Evolutionary conservation across 2,797 vertebrate species (phyloP).

Genomic region (Tolypeutes matacus): DNA sequence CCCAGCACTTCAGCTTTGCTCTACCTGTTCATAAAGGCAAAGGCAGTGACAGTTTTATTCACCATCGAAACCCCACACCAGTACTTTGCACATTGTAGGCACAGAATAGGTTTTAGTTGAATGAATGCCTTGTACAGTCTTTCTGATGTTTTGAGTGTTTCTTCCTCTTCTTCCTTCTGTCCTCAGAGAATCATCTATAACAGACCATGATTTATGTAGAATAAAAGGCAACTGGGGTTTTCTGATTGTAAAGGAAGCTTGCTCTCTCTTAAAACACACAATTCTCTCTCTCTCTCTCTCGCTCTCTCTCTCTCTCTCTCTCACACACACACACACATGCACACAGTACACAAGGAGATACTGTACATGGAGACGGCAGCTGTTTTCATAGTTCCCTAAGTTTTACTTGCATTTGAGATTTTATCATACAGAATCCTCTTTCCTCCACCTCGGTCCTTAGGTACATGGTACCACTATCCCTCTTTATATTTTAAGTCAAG

Average conservation of each 20-base stretch:
- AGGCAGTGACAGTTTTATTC: not conserved
- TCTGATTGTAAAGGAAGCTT: not conserved
- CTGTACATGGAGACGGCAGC: not conserved
- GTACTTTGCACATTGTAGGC: not conserved
- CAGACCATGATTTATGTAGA: not conserved
- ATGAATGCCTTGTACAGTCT: not conserved
- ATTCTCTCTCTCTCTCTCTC: too few relatives aligned
- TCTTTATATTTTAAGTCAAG: not conserved
- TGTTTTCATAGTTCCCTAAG: not conserved
- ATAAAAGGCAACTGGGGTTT: slow-evolving; percentile 23
- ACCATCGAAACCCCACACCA: not conserved
- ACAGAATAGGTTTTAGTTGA: not conserved
- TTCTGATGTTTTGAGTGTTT: not conserved
- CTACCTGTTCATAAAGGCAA: not conserved
- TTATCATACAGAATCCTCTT: not conserved
- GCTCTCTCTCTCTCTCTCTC: too few relatives aligned
- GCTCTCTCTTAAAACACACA: not conserved
- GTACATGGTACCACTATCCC: not conserved
- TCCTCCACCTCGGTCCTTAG: not conserved
- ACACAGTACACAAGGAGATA: not conserved
- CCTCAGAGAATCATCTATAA: slow-evolving; percentile 26
- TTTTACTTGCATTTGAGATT: slow-evolving; percentile 13
- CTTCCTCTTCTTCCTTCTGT: not conserved
- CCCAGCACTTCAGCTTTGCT: too few relatives aligned
- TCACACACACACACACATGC: not conserved